Base-by-base conservation (phyloP, 1,140 invertebrate species). In the Planococcus citri region DNA sequence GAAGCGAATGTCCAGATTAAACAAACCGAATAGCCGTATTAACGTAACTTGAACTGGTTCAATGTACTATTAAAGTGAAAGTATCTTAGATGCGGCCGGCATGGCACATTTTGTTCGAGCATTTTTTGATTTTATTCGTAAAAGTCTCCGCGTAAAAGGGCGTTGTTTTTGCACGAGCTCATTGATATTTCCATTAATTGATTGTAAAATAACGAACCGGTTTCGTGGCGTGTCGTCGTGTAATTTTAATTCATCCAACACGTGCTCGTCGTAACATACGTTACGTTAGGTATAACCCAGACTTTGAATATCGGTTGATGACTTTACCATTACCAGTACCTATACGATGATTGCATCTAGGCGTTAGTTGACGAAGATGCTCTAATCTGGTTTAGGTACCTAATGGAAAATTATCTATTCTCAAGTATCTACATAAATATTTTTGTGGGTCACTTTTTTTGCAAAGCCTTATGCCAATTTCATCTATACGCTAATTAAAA, bases 271-370 rank as follows among this genome's bases (percentile, higher is more conserved):
- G n/a, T n/a, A n/a, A n/a, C n/a, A n/a, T n/a, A n/a, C n/a, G 17
- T 51, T 51, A 51, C n/a, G 41, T n/a, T n/a, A n/a, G n/a, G n/a
- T n/a, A 51, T 51, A 51, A 51, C 41, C 41, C 41, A 51, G 41
- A 51, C 41, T 51, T 51, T 51, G 41, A 51, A 51, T 33, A 33
- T 33, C 3, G 29, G 12, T 33, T 12, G 12, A 12, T 33, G 29
- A 33, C 29, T 33, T 33, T 33, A 33, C n/a, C n/a, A n/a, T n/a
- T n/a, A n/a, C n/a, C n/a, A n/a, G n/a, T n/a, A n/a, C n/a, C n/a
- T n/a, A n/a, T n/a, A n/a, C n/a, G n/a, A n/a, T n/a, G n/a, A n/a
- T n/a, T n/a, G n/a, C n/a, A n/a, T n/a, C n/a, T n/a, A n/a, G n/a
- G n/a, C n/a, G n/a, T n/a, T n/a, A n/a, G n/a, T n/a, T n/a, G n/a